Conservation (phyloP, 2,888 invertebrate genomes). For the Ariolimax columbianus region DNA sequence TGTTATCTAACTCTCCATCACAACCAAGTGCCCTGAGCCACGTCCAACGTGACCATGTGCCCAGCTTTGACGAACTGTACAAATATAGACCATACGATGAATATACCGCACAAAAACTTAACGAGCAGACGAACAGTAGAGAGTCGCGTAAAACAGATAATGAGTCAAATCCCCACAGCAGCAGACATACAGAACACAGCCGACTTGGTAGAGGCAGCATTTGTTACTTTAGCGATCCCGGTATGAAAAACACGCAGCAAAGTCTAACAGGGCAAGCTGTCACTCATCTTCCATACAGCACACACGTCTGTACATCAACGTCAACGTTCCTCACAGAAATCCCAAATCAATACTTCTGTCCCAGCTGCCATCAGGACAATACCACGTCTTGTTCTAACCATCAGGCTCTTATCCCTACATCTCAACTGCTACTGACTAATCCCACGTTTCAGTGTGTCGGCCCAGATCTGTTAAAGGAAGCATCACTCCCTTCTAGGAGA, state of each 20-base stretch:
- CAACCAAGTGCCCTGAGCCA: neutral
- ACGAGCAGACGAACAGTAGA: neutral
- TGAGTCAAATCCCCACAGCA: neutral
- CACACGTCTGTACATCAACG: neutral
- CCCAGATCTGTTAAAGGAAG: slow-evolving; percentile 13
- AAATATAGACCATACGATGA: neutral
- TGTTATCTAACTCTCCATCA: neutral
- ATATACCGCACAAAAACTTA: neutral
- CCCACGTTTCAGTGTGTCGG: neutral
- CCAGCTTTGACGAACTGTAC: neutral
- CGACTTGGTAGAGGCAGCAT: neutral
- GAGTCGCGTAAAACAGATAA: neutral
- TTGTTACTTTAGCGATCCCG: neutral
- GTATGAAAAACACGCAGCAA: neutral
- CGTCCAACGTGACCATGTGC: neutral
- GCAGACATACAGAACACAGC: neutral
- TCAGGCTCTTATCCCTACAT: neutral
- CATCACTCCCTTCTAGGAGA: neutral
- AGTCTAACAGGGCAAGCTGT: neutral
- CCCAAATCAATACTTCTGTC: slow-evolving; percentile 5
- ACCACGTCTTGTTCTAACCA: neutral
- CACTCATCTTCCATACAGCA: neutral
- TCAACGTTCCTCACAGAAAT: slow-evolving; percentile 14
- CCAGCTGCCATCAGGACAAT: neutral
- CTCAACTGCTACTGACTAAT: neutral